Base-by-base conservation (phyloP, 1,140 invertebrate genomes). In the Chrysopa pallens region DNA sequence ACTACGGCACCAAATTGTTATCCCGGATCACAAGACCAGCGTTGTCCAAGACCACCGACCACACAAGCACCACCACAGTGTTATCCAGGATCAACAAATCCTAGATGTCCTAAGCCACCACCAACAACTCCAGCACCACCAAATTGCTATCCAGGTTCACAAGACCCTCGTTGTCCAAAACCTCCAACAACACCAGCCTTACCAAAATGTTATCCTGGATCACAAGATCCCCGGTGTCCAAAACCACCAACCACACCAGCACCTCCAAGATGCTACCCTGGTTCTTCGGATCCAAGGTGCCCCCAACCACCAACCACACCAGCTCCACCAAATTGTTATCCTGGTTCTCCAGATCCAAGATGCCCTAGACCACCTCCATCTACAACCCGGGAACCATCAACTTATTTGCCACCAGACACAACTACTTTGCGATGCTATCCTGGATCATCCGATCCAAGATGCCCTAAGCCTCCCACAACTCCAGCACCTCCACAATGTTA, bases 101-200 rank as follows among this genome's bases (percentile, higher is more conserved):
- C 55, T 11, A 51, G 54, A 43, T 59, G 59, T 43, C 55, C 47
- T 4, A 43, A 51, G 45, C 6, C 50, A 43, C 33, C 58, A 55
- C 42, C 60, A 55, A 13, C 58, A 59, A 3, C 54, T 51, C 39
- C 51, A 39, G 45, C 47, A 38, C 47, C 54, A 40, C 55, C 54
- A 8, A 49, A 46, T 4, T 68, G 66, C 45, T 61, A 53, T 43
- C 65, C 63, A 6, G 67, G 68, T 14, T 63, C 61, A 8, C 54
- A 45, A 9, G 61, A 60, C 46, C 53, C 62, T 27, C 49, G 63
- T 37, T 52, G 53, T 38, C 52, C 53, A 11, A 58, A 53, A 0
- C 51, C 55, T 7, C 48, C 54, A 6, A 48, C 45, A 43, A 47
- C 38, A 11, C 54, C 49, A 50, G 39, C 45, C 15, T 59, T 59